These are phyloP conservation scores for Trididemnum miniatum DNA, from an alignment of 23 tunicate species.

Conservation along the genomic window DNA sequence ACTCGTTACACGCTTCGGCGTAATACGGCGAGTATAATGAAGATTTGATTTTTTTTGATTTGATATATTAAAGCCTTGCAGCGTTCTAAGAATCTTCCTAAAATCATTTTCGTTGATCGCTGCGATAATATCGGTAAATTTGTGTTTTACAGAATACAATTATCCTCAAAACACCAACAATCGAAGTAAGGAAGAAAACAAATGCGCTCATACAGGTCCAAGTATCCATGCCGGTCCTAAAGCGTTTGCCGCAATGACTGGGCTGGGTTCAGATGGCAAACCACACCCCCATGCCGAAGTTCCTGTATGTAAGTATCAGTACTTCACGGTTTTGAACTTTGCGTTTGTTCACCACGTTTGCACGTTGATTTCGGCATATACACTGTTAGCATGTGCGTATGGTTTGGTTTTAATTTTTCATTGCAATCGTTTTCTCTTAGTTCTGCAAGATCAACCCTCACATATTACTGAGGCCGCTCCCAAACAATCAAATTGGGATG, in stretches of 20 bases:
- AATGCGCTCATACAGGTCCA: slow-evolving; percentile 74
- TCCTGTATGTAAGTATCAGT: slow-evolving; percentile 66
- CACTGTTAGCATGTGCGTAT: not conserved
- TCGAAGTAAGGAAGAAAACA: slow-evolving; percentile 11
- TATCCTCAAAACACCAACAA: not conserved
- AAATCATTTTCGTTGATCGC: too few relatives aligned
- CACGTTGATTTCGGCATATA: not conserved
- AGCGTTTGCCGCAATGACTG: slow-evolving; percentile 95
- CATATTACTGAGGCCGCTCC: slow-evolving; percentile 22
- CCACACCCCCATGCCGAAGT: slow-evolving; percentile 63
- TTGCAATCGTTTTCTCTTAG: slow-evolving; percentile 24
- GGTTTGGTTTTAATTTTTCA: too few relatives aligned
- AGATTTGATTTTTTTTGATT: too few relatives aligned
- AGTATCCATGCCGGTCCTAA: slow-evolving; percentile 94
- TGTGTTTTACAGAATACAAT: slow-evolving; percentile 1
- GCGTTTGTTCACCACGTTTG: not conserved
- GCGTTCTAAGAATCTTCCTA: too few relatives aligned
- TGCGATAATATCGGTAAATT: too few relatives aligned
- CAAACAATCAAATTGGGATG: slow-evolving; percentile 55
- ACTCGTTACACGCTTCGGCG: too few relatives aligned
- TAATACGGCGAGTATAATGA: too few relatives aligned
- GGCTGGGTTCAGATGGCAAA: slow-evolving; percentile 81
- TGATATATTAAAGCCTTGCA: too few relatives aligned
- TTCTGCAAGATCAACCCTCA: slow-evolving; percentile 69
- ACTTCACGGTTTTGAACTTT: not conserved